Conservation (phyloP, 2,797 vertebrate species). For the Pseudocheirus occidentalis region DNA sequence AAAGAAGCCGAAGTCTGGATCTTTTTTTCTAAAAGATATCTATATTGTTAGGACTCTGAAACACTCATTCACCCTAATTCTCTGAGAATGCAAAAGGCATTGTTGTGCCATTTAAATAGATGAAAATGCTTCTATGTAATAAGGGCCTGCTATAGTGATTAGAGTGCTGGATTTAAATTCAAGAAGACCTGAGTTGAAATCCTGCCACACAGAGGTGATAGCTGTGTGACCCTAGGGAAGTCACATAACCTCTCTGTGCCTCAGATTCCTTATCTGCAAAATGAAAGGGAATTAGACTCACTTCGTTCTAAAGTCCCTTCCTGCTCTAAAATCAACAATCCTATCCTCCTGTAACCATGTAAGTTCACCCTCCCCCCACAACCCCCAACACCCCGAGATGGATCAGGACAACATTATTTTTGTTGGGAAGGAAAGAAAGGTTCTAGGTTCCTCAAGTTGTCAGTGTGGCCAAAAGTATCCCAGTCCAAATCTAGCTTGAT, state of each 20-base stretch:
- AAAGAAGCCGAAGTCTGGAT: too few species aligned
- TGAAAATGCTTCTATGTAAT: background rate
- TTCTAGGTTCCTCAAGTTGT: background rate
- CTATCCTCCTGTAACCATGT: background rate
- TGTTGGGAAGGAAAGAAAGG: background rate
- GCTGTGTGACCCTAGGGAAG: background rate
- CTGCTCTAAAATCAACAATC: too few species aligned
- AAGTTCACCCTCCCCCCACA: background rate
- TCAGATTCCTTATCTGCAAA: background rate
- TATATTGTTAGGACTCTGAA: background rate
- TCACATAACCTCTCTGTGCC: background rate
- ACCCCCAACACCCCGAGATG: background rate
- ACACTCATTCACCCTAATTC: background rate
- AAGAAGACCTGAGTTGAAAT: background rate
- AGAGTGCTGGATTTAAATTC: background rate
- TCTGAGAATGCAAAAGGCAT: background rate
- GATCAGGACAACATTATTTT: background rate
- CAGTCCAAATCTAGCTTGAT: too few species aligned
- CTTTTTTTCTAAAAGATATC: too few species aligned
- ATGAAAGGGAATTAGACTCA: background rate
- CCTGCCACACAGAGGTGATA: background rate
- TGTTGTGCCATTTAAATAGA: background rate
- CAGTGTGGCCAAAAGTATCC: too few species aligned
- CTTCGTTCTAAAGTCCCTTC: background rate
- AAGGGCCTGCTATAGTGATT: background rate